Evolutionary conservation across 2,888 invertebrate genomes (phyloP), one percentile per base, ranked within the genome.

Genomic region (Leptinotarsa peninsularis): DNA sequence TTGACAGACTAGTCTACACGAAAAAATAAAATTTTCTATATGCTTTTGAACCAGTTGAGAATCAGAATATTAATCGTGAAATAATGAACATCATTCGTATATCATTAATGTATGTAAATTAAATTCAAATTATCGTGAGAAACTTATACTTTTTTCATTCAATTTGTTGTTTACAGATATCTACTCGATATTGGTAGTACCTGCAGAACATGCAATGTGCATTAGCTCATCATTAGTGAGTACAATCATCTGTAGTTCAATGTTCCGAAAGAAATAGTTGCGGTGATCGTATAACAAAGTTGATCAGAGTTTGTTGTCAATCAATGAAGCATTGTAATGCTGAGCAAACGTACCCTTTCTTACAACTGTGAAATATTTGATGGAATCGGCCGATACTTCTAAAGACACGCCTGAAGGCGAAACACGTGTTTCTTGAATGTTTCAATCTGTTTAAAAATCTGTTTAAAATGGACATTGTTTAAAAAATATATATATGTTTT

Each of bases 201-300:
- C 63, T 43, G 63, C 63, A 63, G 27, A 17, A 63, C 63, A 27
- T 43, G 63, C 63, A 63, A 33, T 63, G 63, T 63, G 63, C 63
- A 63, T 63, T 63, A 63, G 43, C n/a, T 63, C 27, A 43, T 58
- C 58, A 58, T 58, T 58, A 58, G 58, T 23, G 58, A 58, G 14
- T 23, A 58, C 21, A 58, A 58, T 23, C 58, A 58, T 15, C 58
- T 15, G 58, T 58, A 23, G 58, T 14, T 17, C 23, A 23, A 4
- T 58, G 10, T 13, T 4, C 18, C 18, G 14, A 58, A 58, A 58
- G 23, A 14, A 21, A 13, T 58, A 15, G 14, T 14, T 18, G 54
- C 13, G 56, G 10, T 56, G 17, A 21, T 58, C 21, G 21, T 15
- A 15, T 4, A 23, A 10, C 23, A 10, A 33, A 33, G 33, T 33